Base-by-base conservation (phyloP, 1,140 invertebrate genomes). In the Polyergus mexicanus region DNA sequence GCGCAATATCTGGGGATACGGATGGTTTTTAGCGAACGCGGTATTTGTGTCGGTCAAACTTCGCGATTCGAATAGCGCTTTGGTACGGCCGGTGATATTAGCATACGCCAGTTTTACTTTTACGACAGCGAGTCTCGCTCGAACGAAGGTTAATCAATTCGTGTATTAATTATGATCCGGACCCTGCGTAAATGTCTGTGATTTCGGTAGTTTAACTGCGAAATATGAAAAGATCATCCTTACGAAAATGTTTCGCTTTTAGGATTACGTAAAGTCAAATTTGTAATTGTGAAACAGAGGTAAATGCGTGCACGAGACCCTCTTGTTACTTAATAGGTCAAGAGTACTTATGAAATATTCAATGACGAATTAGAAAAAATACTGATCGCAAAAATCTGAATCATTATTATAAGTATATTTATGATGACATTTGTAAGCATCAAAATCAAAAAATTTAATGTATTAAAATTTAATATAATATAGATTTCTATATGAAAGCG, bases 1-100 rank as follows among this genome's bases (percentile, higher is more conserved):
- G 32, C 62, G 74, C 47, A 51, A 41, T 77, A 88, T 88, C 84
- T 86, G 58, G 69, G 69, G 85, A 75, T 86, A 86, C 38, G 58
- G 22, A n/a, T 22, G 38, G 44, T 89, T 81, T 86, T 71, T 19
- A 81, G 19, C 65, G 58, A 28, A 75, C 47, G 72, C 44, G 62
- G 35, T 89, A 77, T 89, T 71, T 62, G 71, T 80, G 84, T 86
- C 88, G 72, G 74, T 32, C 51, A 66, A 13, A 35, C 51, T n/a
- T 71, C 22, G 51, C 32, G 78, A 71, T 58, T 58, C 60, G 32
- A 66, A 41, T 10, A 58, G 54, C 51, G 65, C 32, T 11, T 22
- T 54, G 22, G 38, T 69, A 69, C 28, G 19, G n/a, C 76, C 44
- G 41, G 41, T 16, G 5, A 25, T 38, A 81, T 71, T 44, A 58